Conservation (phyloP, 2,113 vertebrate genomes). For the Mixornis gularis region DNA sequence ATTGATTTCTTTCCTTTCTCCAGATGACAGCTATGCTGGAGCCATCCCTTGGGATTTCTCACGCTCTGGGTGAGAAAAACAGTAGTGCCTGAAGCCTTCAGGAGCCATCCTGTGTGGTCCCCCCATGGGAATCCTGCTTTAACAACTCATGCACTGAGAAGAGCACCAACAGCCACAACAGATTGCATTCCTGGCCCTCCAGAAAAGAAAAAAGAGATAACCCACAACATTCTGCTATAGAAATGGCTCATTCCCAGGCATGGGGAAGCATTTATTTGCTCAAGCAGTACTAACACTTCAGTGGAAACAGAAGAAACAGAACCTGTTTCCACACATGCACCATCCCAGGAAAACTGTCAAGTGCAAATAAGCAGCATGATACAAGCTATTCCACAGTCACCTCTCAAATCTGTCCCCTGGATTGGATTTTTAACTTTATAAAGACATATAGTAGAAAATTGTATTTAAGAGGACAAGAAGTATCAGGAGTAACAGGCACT, state of each 20-base stretch:
- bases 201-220: not conserved
- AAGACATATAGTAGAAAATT: not conserved
- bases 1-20: not conserved
- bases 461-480: not conserved
- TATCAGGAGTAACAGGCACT: not conserved
- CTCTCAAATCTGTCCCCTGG: not conserved
- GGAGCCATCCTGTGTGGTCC: not conserved
- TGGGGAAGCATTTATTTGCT: not conserved
- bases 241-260: not conserved
- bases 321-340: not conserved
- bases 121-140: not conserved
- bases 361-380: not conserved
- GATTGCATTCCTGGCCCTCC: not conserved
- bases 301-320: not conserved
- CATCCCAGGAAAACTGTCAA: not conserved
- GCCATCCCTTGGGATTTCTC: not conserved
- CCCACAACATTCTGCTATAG: not conserved
- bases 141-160: not conserved
- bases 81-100: not conserved
- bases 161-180: not conserved
- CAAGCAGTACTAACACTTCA: not conserved
- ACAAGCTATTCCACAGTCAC: not conserved
- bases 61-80: not conserved
- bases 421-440: not conserved
- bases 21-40: not conserved